Base-by-base conservation (phyloP, 2,888 invertebrate species). In the Pasiphila rectangulata region DNA sequence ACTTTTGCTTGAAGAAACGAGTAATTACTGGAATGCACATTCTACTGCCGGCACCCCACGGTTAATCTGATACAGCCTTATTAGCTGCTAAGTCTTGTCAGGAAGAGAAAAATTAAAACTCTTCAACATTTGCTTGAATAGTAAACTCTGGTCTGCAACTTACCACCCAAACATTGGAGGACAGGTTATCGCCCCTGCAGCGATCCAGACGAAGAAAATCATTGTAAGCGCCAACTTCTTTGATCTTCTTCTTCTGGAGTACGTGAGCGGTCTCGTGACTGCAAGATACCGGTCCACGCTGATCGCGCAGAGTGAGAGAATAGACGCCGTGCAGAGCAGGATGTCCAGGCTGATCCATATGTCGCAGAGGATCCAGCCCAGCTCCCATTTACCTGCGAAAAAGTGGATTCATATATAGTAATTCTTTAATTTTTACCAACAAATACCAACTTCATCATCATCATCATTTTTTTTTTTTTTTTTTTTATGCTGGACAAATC, bases 341-440 rank as follows among this genome's bases (percentile, higher is more conserved):
- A 98, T 96, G 80, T 98, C 98, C 83, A 92, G 91, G 64, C 96
- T 97, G 56, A 98, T 94, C 98, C 98, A 98, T 56, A 95, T 93
- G 72, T 95, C 94, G 74, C 95, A 95, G 34, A 97, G 91, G 55
- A 96, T 91, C 91, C 95, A 93, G 25, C 98, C 98, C 27, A 98
- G 92, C 69, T 94, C 93, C 98, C 98, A 98, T 64, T 91, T 90
- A 61, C 94, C 95, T 93, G 83, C 21, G 9, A 54, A 39, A 39
- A 51, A 53, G 19, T 25, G n/a, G 15, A 1, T 24, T 34, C 19
- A 9, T 3, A 4, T 19, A 19, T 19, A 6, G 6, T 4, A 21
- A 6, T 5, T 21, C 4, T 6, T 21, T 21, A 21, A 21, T n/a
- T n/a, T n/a, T n/a, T n/a, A n/a, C n/a, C n/a, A n/a, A n/a, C n/a